Evolutionary conservation across 2,888 invertebrate species (phyloP).

Genomic region (Leptopilina drosophilae): DNA sequence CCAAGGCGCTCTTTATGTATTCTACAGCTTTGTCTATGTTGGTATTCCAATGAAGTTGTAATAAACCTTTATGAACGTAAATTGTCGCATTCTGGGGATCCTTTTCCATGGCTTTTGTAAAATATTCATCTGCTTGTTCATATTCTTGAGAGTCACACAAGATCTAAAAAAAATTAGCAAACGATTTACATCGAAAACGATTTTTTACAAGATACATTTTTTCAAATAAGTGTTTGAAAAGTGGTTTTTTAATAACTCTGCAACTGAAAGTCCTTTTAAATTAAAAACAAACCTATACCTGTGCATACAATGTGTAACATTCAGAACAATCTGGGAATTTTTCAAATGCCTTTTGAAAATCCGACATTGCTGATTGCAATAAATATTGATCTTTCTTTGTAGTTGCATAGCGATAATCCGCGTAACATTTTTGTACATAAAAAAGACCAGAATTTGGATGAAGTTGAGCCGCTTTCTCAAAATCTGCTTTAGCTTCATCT

Average conservation of each 20-base stretch:
- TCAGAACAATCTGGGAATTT: conserved; percentile 92
- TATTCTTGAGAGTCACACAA: conserved; percentile 90
- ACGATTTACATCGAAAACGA: neutral
- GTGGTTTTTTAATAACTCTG: too few relatives aligned
- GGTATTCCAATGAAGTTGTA: conserved; percentile 90
- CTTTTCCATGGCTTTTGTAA: conserved; percentile 87
- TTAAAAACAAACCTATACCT: conserved; percentile 79
- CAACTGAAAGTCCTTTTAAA: too few relatives aligned
- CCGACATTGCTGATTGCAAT: conserved; percentile 82
- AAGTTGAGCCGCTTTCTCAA: conserved; percentile 88
- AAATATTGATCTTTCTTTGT: conserved; percentile 81
- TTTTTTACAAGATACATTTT: too few relatives aligned
- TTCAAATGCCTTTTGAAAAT: conserved; percentile 87
- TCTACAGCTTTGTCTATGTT: conserved; percentile 88
- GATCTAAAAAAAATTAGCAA: conserved; percentile 77
- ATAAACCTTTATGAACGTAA: conserved; percentile 91
- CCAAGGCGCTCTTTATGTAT: conserved; percentile 88
- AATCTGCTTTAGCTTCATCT: conserved; percentile 89
- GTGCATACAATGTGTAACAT: conserved; percentile 92
- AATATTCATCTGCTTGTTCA: conserved; percentile 89
- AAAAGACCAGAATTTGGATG: conserved; percentile 92
- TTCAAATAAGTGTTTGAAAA: too few relatives aligned
- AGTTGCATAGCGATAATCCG: conserved; percentile 87
- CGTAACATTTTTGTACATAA: conserved; percentile 93
- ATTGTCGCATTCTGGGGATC: conserved; percentile 92